Conservation (phyloP, 2,888 invertebrate genomes). For the Rhagonycha fulva region DNA sequence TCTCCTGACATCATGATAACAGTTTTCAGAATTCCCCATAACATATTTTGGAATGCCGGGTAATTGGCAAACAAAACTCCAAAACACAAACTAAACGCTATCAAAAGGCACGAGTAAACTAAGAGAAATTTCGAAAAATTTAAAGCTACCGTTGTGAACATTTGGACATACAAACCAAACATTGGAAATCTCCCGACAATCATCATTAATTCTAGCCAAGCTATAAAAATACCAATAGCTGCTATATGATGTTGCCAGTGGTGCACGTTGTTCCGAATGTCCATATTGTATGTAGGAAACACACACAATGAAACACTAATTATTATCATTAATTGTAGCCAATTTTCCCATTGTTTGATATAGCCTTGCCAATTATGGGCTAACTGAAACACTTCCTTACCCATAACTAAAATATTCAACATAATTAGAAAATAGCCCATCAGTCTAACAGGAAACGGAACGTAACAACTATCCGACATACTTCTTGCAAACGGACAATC, state of each 20-base stretch:
- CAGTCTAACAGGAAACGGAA: constrained; percentile 37
- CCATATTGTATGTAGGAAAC: constrained; percentile 48
- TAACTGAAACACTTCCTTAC: constrained; percentile 80
- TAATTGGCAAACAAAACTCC: constrained; percentile 81
- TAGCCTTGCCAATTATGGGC: constrained; percentile 75
- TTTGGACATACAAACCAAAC: constrained; percentile 84
- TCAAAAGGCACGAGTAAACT: constrained; percentile 78
- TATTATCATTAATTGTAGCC: constrained; percentile 80
- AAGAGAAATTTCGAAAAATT: constrained; percentile 82
- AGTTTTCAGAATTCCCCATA: constrained; percentile 72
- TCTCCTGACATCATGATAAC: constrained; percentile 91
- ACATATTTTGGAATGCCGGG: constrained; percentile 68
- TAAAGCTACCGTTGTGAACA: constrained; percentile 83
- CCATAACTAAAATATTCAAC: constrained; percentile 66
- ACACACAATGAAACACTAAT: constrained; percentile 71
- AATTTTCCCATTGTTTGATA: constrained; percentile 81
- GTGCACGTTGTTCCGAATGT: constrained; percentile 46
- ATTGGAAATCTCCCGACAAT: constrained; percentile 84
- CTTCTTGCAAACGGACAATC: constrained; percentile 48
- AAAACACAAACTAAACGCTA: constrained; percentile 81
- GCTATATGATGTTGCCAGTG: constrained; percentile 82
- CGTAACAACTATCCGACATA: constrained; percentile 37
- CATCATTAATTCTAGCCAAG: constrained; percentile 86
- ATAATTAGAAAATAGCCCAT: constrained; percentile 65
- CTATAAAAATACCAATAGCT: constrained; percentile 76